Percentiles rank a stretch among this genome's conserved stretches.
These are phyloP conservation scores for Synergus gifuensis DNA, from an alignment of 2,888 invertebrate genomes.

Conservation along the genomic window DNA sequence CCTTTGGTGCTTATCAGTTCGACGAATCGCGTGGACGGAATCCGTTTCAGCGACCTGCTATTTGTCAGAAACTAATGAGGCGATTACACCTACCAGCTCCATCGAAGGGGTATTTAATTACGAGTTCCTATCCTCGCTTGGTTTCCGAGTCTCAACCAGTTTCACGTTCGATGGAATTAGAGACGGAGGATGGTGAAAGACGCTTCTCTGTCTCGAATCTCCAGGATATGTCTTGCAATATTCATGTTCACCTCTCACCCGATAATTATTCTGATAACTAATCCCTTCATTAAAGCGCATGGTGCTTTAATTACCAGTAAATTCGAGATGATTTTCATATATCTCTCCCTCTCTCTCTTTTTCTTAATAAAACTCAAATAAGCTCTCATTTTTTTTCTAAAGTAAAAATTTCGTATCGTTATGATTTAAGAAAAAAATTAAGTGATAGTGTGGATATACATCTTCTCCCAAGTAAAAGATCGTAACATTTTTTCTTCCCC, in stretches of 20 bases:
- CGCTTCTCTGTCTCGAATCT: background rate
- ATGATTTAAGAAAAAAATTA: too few species aligned
- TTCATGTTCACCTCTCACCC: background rate
- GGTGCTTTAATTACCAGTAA: background rate
- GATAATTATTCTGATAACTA: background rate
- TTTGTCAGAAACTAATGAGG: conserved; percentile 44
- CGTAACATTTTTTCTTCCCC: too few species aligned
- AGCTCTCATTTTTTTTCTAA: background rate
- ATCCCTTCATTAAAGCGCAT: background rate
- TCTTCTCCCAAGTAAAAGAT: too few species aligned
- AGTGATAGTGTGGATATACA: too few species aligned
- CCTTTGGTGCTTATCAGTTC: conserved; percentile 62
- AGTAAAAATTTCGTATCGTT: too few species aligned
- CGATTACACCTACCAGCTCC: conserved; percentile 40
- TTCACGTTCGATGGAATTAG: conserved; percentile 42
- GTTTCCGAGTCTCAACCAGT: conserved; percentile 1
- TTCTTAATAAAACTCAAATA: background rate
- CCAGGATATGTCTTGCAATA: background rate
- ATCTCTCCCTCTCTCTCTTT: too few species aligned
- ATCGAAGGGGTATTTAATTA: conserved; percentile 40
- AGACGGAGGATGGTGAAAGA: conserved; percentile 25
- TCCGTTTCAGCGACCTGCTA: conserved; percentile 58
- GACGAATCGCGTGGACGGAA: conserved; percentile 61
- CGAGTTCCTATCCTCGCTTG: conserved; percentile 31
- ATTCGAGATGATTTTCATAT: background rate